Percentiles rank a stretch among this genome's conserved stretches.
phyloP scores from a whole-genome alignment of 1,140 invertebrate genomes.

The Solenopsis invicta region DNA sequence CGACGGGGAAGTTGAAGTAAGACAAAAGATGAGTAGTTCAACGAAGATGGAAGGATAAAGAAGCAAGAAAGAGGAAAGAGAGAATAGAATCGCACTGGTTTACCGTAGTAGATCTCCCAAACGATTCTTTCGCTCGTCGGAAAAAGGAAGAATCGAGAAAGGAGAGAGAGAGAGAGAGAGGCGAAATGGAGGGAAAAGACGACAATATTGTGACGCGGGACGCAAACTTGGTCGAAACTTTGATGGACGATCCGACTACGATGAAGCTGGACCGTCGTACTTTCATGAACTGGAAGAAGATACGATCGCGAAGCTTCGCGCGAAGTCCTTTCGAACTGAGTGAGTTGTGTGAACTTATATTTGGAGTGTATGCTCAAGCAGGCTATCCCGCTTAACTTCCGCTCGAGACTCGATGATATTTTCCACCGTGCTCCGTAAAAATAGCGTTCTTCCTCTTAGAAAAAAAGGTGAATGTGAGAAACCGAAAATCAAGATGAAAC shows the following conservation, averaged over 20 bases:
- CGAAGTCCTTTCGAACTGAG: conserved; percentile 30
- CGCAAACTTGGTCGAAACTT: conserved; percentile 61
- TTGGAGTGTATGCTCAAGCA: conserved; percentile 13
- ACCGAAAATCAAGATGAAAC: neutral
- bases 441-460: neutral
- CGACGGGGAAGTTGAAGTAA: conserved; percentile 22
- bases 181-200: conserved; percentile 9
- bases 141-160: neutral
- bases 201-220: conserved; percentile 54
- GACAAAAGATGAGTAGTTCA: conserved; percentile 24
- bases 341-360: conserved; percentile 43
- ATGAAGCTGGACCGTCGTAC: conserved; percentile 44
- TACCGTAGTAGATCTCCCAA: conserved; percentile 36
- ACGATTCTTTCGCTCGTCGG: conserved; percentile 48
- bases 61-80: neutral
- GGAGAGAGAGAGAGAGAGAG: neutral
- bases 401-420: neutral
- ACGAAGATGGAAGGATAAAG: conserved; percentile 1
- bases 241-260: conserved; percentile 64
- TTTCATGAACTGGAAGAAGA: conserved; percentile 52
- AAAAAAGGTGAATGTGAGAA: neutral
- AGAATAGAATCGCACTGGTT: conserved; percentile 53
- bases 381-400: conserved; percentile 2
- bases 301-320: conserved; percentile 53
- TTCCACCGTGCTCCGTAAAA: neutral